Conservation (phyloP, 2,113 vertebrate genomes). For the Panurus biarmicus region DNA sequence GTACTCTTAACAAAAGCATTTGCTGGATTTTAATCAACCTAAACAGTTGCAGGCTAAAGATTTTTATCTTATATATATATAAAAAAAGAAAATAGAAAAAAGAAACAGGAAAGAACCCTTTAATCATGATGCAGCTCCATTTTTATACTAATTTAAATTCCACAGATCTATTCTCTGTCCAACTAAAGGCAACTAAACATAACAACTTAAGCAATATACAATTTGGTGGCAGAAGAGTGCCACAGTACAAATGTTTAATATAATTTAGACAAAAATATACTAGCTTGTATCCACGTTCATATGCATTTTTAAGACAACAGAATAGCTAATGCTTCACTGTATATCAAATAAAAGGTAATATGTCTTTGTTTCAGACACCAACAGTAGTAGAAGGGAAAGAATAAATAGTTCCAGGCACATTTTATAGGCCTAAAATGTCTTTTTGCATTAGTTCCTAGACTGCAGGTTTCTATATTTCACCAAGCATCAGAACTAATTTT, state of each 20-base stretch:
- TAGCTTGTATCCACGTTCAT: neutral
- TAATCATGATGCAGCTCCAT: neutral
- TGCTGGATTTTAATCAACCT: neutral
- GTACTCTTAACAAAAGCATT: neutral
- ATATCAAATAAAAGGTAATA: neutral
- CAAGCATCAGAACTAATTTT: neutral
- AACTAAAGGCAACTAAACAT: neutral
- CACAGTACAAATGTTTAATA: neutral
- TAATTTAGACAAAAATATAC: neutral
- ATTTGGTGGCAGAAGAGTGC: neutral
- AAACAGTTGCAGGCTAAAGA: neutral
- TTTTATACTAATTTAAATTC: neutral
- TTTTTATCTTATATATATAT: neutral
- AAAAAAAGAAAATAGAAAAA: neutral
- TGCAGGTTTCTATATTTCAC: neutral
- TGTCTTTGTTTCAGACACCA: neutral
- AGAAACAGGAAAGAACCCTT: neutral
- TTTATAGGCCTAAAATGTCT: neutral
- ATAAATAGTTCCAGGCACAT: neutral
- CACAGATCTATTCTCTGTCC: neutral
- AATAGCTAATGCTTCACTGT: neutral
- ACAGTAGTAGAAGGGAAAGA: neutral
- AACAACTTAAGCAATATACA: neutral
- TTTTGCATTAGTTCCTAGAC: neutral
- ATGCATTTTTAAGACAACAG: accelerated